Percentiles rank a stretch among this genome's conserved stretches.
phyloP scores from a whole-genome alignment of 2,797 vertebrate genomes.

The Enteromius afrohamiltoni region DNA sequence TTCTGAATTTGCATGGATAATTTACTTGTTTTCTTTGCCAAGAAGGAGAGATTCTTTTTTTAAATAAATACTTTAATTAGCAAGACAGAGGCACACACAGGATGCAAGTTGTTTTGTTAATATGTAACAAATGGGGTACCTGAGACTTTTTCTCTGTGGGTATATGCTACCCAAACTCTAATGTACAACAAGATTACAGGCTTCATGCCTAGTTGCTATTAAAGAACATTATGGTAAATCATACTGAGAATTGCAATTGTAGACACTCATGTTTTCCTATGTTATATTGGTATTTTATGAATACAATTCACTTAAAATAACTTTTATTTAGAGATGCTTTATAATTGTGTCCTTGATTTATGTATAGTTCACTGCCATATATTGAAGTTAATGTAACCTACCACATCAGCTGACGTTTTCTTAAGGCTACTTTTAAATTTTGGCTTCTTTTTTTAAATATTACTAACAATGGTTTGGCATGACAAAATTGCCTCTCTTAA shows the following conservation, averaged over 20 bases:
- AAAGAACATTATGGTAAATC: background rate
- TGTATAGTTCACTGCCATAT: constrained; percentile 45
- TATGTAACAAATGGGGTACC: background rate
- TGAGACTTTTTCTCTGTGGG: background rate
- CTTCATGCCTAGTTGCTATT: background rate
- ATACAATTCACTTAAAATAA: background rate
- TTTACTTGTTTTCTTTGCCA: constrained; percentile 24
- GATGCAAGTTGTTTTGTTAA: background rate
- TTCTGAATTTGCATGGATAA: constrained; percentile 10
- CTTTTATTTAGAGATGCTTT: constrained; percentile 17
- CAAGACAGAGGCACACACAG: background rate
- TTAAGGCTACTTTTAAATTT: constrained; percentile 17
- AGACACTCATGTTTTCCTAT: constrained; percentile 1
- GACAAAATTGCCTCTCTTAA: background rate
- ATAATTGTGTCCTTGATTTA: constrained; percentile 45
- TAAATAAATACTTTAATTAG: background rate
- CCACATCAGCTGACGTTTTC: constrained; percentile 21
- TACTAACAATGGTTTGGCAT: constrained; percentile 7
- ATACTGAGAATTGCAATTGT: background rate
- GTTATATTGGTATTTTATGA: background rate
- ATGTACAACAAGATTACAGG: constrained; percentile 7
- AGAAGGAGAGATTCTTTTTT: constrained; percentile 11
- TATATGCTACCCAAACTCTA: constrained; percentile 10
- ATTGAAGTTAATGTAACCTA: constrained; percentile 28
- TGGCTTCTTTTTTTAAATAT: background rate